Percentiles rank a stretch among this genome's conserved stretches.
These are phyloP conservation scores for Oostethus manadensis DNA, from an alignment of 2,113 vertebrate genomes.

Conservation along the genomic window DNA sequence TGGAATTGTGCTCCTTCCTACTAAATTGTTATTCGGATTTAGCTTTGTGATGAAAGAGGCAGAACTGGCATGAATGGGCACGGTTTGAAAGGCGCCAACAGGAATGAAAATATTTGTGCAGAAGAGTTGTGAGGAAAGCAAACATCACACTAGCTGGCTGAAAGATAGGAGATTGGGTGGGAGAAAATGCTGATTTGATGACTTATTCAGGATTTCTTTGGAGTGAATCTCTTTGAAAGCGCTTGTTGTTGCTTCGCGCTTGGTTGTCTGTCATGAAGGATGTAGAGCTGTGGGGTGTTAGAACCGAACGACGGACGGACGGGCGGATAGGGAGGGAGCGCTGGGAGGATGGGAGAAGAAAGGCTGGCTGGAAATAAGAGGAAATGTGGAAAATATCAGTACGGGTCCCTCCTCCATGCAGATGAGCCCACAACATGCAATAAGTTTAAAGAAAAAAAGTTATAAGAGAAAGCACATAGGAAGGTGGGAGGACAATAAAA, in stretches of 20 bases:
- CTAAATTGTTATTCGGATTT: background rate
- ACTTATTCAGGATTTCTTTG: constrained; percentile 41
- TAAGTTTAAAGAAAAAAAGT: constrained; percentile 6
- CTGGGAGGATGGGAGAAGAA: constrained; percentile 11
- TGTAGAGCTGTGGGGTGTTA: constrained; percentile 15
- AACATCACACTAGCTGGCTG: background rate
- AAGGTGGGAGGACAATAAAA: background rate
- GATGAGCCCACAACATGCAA: constrained; percentile 9
- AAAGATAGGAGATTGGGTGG: background rate
- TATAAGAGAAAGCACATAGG: background rate
- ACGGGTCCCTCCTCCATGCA: background rate
- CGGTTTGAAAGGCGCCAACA: background rate
- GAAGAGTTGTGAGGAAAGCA: constrained; percentile 7
- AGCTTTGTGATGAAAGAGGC: background rate
- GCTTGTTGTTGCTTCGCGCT: constrained; percentile 44
- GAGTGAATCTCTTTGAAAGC: constrained; percentile 38
- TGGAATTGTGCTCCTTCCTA: too few relatives aligned
- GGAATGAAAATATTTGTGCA: constrained; percentile 20
- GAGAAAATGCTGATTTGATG: constrained; percentile 29
- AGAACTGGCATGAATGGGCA: background rate
- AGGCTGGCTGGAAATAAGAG: constrained; percentile 19
- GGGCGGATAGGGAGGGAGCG: constrained; percentile 24
- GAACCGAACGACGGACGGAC: constrained; percentile 23
- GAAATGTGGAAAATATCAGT: constrained; percentile 11
- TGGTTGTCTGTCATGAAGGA: constrained; percentile 30